These are phyloP conservation scores for Drosophila punjabiensis DNA, from an alignment of 1,140 invertebrate species.

Conservation along the genomic window DNA sequence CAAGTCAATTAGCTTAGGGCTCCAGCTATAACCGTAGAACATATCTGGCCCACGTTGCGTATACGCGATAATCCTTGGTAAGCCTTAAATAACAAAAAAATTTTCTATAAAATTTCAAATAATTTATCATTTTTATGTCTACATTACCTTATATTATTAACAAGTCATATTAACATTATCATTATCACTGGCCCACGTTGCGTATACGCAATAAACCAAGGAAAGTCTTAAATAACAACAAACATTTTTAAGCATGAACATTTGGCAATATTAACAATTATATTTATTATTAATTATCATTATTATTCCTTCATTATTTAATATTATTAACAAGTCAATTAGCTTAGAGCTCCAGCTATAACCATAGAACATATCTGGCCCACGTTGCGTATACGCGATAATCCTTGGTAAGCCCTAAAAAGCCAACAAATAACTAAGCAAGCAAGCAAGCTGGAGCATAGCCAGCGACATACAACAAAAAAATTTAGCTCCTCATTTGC, in stretches of 20 bases:
- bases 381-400: conserved; percentile 49
- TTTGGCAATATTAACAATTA: background rate
- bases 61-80: conserved; percentile 20
- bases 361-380: background rate
- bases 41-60: background rate
- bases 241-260: conserved; percentile 1
- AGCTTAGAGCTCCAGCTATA: background rate
- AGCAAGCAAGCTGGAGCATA: background rate
- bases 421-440: conserved; percentile 28
- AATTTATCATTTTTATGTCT: no score
- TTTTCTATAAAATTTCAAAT: background rate
- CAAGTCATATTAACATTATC: no score
- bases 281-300: background rate
- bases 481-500: conserved; percentile 58
- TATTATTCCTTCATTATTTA: background rate
- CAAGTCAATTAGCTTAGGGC: background rate
- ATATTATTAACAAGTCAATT: background rate
- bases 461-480: conserved; percentile 14
- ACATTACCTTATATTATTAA: no score
- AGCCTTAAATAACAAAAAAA: conserved; percentile 1
- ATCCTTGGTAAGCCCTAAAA: conserved; percentile 17
- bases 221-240: no score
- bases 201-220: no score
- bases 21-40: background rate
- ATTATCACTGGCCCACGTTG: no score